Conservation (phyloP, 2,888 invertebrate species). For the Sinohyriopsis cumingii region DNA sequence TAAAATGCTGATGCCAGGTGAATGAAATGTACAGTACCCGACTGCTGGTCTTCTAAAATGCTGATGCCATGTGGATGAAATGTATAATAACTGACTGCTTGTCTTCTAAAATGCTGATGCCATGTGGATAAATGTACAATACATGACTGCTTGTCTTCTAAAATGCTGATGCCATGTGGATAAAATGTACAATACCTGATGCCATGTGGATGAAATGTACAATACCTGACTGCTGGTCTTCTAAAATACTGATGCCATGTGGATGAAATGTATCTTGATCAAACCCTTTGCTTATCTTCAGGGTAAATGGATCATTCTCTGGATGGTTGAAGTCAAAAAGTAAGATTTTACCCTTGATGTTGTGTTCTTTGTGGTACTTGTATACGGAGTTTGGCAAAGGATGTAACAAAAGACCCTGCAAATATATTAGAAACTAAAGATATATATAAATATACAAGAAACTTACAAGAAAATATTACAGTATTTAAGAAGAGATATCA, state of each 20-base stretch:
- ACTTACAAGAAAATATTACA: too few species aligned
- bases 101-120: constrained; percentile 33
- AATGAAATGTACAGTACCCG: too few species aligned
- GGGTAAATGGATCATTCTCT: constrained; percentile 32
- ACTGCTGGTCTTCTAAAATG: too few species aligned
- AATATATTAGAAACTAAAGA: neutral
- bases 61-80: too few species aligned
- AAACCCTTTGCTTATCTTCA: constrained; percentile 34
- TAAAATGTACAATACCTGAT: constrained; percentile 18
- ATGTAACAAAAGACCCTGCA: constrained; percentile 23
- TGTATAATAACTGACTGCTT: constrained; percentile 20
- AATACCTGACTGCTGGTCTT: constrained; percentile 29
- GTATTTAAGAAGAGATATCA: too few species aligned
- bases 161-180: too few species aligned
- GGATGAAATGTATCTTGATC: constrained; percentile 26
- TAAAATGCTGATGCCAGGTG: too few species aligned
- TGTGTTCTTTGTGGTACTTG: constrained; percentile 26
- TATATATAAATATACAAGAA: too few species aligned
- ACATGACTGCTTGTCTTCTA: too few species aligned
- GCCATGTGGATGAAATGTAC: constrained; percentile 26
- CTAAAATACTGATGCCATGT: constrained; percentile 34
- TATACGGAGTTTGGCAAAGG: neutral
- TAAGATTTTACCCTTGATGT: constrained; percentile 40
- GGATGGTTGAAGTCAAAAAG: constrained; percentile 45
- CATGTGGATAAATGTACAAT: constrained; percentile 27